Percentiles rank a stretch among this genome's conserved stretches.
Evolutionary conservation across 2,113 vertebrate genomes (phyloP).

Genomic region (Halcyon malimbica): DNA sequence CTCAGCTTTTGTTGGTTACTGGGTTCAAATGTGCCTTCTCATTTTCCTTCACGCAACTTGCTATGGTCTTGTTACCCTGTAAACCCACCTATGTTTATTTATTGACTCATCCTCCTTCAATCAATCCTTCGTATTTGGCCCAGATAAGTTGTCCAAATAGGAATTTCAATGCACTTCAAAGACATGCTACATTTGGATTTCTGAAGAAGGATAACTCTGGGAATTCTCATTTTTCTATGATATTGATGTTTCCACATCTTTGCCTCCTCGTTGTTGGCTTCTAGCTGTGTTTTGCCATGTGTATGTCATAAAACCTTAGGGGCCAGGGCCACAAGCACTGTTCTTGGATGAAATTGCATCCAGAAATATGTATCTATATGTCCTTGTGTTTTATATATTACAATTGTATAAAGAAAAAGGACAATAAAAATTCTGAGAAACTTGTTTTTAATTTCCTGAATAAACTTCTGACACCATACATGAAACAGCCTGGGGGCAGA

Average conservation of each 20-base stretch:
- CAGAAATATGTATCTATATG: background rate
- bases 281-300: background rate
- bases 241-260: background rate
- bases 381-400: background rate
- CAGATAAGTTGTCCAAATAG: background rate
- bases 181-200: background rate
- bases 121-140: background rate
- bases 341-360: background rate
- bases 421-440: background rate
- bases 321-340: background rate
- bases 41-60: background rate
- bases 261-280: background rate
- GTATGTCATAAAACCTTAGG: background rate
- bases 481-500: fast-evolving
- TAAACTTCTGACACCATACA: background rate
- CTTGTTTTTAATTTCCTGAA: background rate
- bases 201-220: background rate
- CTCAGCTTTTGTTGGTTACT: background rate
- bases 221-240: background rate
- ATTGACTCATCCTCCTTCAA: background rate
- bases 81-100: background rate
- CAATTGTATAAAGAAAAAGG: background rate
- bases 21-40: background rate
- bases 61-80: background rate
- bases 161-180: background rate